A percentile compares a stretch with the other conserved stretches of the same genome.
Conservation (phyloP, 2,113 vertebrate species). For the Piliocolobus tephrosceles region DNA sequence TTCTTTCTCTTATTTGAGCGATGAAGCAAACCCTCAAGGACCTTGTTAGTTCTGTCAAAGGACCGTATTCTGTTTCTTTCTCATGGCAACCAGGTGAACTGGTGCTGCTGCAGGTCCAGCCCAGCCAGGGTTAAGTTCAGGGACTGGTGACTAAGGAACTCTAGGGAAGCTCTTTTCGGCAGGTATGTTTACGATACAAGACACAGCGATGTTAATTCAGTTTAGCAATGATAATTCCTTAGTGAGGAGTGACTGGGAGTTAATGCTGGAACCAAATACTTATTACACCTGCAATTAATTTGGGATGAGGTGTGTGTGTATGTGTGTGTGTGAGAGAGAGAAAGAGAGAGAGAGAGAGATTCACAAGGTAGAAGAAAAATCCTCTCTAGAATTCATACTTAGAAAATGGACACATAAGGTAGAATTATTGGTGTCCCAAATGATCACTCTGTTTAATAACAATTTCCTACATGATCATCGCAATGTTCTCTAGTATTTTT, state of each 20-base stretch:
- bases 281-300: background rate
- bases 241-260: background rate
- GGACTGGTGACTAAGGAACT: background rate
- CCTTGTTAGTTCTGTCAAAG: background rate
- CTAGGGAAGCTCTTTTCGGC: background rate
- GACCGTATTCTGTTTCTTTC: background rate
- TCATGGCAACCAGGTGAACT: background rate
- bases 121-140: background rate
- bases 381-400: background rate
- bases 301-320: background rate
- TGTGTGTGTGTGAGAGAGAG: background rate
- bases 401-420: background rate
- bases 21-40: background rate
- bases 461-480: background rate
- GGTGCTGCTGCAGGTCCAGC: background rate
- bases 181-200: conserved; percentile 42
- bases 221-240: conserved; percentile 5
- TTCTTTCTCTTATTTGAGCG: background rate
- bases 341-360: background rate
- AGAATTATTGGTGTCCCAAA: background rate
- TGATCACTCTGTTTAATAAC: background rate
- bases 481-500: background rate
- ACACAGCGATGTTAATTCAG: background rate
- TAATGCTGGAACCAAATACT: background rate
- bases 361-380: background rate